Evolutionary conservation across 2,797 vertebrate species (phyloP), one percentile per base, ranked within the genome.

Genomic region (Jordanella pulchra): DNA sequence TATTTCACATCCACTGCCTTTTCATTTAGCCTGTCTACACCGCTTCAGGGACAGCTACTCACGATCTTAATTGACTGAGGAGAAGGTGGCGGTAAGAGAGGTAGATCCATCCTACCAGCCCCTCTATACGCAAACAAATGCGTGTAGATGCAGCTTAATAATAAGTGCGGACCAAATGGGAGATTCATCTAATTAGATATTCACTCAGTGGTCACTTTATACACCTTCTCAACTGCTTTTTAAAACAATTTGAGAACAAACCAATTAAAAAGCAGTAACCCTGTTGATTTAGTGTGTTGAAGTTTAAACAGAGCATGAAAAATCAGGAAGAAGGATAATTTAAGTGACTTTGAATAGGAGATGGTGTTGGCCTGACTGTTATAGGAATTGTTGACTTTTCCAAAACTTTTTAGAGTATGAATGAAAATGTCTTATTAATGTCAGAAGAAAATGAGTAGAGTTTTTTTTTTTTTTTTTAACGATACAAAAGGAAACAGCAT

Each of bases 1-100:
- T 92, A 91, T 92, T 92, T 92, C 92, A 92, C 90, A 89, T 91
- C 86, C 84, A 89, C 85, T 89, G 87, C 88, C 91, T 91, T 91
- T 90, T 90, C 87, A 91, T 91, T 89, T 87, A 87, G 87, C 86
- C 92, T 88, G 88, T 91, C 89, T 84, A 79, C 88, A 78, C 84
- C 66, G 87, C 89, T 91, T 91, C 90, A 88, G 92, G 86, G 87
- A 89, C 90, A 86, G 87, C 86, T 84, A 82, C 88, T 91, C 89
- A 91, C 85, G 25, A 89, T 91, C 86, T 91, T 89, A 92, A 92
- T 92, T 92, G 91, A 92, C 89, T 89, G 87, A 91, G 77, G 88
- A 87, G 89, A 90, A 83, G 79, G 88, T 87, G 89, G 89, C 87
- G 86, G 79, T 80, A 71, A 81, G 84, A 82, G 87, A 86, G 82